phyloP scores from a whole-genome alignment of 2,888 invertebrate genomes.

The Cantharis rufa region DNA sequence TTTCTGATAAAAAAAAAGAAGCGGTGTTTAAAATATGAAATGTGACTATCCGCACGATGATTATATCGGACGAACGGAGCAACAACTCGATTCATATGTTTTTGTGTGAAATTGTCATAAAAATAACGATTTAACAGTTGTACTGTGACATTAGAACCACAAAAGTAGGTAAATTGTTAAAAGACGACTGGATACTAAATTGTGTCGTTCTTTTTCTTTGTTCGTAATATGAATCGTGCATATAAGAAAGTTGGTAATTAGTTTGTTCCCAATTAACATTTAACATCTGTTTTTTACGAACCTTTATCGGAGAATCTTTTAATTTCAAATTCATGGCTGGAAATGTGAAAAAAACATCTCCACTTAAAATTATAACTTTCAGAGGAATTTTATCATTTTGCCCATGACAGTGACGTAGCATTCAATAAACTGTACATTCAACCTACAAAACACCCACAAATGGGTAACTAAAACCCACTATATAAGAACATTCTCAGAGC shows the following conservation, averaged over 20 bases:
- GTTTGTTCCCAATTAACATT: background rate
- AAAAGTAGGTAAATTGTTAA: background rate
- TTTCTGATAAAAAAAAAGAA: background rate
- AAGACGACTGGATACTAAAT: background rate
- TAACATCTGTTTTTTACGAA: background rate
- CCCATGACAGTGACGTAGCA: background rate
- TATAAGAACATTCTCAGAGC: constrained; percentile 32
- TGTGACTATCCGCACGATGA: background rate
- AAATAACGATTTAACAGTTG: background rate
- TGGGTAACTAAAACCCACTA: constrained; percentile 26
- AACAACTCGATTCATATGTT: background rate
- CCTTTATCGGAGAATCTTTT: background rate
- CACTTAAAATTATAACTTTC: background rate
- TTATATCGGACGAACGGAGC: background rate
- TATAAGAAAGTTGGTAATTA: background rate
- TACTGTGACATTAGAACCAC: background rate
- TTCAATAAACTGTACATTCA: constrained; percentile 26
- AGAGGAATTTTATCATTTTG: constrained; percentile 1
- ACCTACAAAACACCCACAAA: constrained; percentile 34
- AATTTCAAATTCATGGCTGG: background rate
- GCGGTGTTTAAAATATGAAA: background rate
- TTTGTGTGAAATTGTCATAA: background rate
- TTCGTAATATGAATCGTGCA: background rate
- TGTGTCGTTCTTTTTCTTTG: background rate
- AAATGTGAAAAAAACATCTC: background rate